Evolutionary conservation across 2,113 vertebrate genomes (phyloP), one percentile per base, ranked within the genome.

Genomic region (Quiscalus mexicanus): DNA sequence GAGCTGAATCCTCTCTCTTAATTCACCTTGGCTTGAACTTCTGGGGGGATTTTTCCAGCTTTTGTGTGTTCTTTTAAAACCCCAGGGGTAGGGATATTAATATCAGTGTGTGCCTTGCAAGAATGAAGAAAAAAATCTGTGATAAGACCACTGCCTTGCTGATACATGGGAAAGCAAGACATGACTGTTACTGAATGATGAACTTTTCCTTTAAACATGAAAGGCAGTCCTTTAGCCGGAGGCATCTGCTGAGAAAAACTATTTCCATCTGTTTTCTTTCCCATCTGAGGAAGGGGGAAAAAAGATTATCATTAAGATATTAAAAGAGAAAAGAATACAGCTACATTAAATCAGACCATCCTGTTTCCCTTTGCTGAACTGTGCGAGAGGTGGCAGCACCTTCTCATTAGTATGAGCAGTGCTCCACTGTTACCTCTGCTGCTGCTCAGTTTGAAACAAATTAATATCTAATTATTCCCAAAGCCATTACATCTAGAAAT

Each of bases 361-460:
- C 30, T 73, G 19, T 90, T 78, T 73, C 31, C 21, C 27, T 78
- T 49, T 52, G 58, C 79, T 89, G 60, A 94, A 37, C 65, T 28
- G 19, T 50, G 22, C 91, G 41, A 78, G 58, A 93, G 96, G 84
- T 95, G 97, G 97, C 97, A 97, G 97, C 92, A 80, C 68, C 77
- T 93, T 78, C 70, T 65, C 93, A 55, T 76, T 52, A 42, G 70
- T 89, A 76, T 23, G 41, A 70, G 17, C 55, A 42, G 35, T 17
- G 8, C 56, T 73, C 44, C 5, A 5, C 58, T 33, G 4, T 50
- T 65, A 33, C 20, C 8, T 22, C 24, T 41, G 44, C 15, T 39
- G 70, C 88, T 81, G 31, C 78, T 95, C 35, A 58, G 59, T 95
- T 88, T 64, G 96, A 94, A 92, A 65, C 74, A 97, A 97, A 92